phyloP scores from a whole-genome alignment of 1,140 invertebrate genomes.

The Caenorhabditis remanei region DNA sequence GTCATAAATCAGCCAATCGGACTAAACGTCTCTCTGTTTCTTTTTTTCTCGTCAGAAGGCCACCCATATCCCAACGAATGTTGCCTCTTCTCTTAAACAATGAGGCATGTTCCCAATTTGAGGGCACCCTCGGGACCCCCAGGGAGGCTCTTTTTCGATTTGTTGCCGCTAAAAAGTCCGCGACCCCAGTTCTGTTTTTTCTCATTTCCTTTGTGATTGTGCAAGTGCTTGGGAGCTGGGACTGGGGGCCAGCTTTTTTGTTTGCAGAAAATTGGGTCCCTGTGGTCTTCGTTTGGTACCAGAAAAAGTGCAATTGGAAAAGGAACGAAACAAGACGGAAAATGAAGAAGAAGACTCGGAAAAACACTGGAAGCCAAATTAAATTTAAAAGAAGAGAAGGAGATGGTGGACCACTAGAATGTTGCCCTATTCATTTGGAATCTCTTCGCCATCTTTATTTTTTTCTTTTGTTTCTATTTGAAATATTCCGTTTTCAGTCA shows the following conservation, averaged over 20 bases:
- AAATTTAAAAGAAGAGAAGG: conserved; percentile 18
- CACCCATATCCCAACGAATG: conserved; percentile 15
- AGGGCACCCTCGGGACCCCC: conserved; percentile 17
- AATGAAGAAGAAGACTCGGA: neutral
- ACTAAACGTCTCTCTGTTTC: neutral
- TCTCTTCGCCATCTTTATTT: conserved; percentile 7
- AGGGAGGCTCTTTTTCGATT: neutral
- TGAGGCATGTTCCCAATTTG: conserved; percentile 48
- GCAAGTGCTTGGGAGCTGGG: neutral
- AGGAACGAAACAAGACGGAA: conserved; percentile 16
- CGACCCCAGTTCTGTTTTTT: neutral
- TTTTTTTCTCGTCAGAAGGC: neutral
- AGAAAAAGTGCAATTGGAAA: conserved; percentile 51
- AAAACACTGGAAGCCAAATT: conserved; percentile 10
- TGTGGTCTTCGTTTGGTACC: neutral
- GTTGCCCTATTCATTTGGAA: conserved; percentile 33
- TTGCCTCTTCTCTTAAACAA: neutral
- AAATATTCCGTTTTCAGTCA: neutral
- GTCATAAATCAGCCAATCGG: conserved; percentile 49
- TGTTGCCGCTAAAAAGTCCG: neutral
- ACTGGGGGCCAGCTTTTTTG: neutral
- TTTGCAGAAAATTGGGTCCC: conserved; percentile 29
- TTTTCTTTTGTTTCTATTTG: neutral
- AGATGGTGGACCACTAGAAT: neutral
- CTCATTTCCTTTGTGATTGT: conserved; percentile 11